Conservation (phyloP, 2,888 invertebrate genomes). For the Parnassius glacialis region DNA sequence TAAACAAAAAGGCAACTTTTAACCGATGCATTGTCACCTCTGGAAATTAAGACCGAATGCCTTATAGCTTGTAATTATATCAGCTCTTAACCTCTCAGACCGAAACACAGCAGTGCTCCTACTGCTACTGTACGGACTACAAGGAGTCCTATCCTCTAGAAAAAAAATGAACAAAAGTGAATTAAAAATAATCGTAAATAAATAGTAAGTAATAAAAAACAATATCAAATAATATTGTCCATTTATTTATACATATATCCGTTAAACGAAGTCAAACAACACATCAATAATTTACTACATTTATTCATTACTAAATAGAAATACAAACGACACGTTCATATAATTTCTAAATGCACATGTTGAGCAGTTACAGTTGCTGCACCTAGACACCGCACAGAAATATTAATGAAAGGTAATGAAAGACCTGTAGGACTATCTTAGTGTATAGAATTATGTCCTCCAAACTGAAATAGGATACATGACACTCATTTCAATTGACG, state of each 20-base stretch:
- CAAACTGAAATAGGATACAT: no score
- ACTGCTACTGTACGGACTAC: no score
- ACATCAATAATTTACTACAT: slow-evolving; percentile 41
- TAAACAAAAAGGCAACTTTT: no score
- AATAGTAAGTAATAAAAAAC: slow-evolving; percentile 12
- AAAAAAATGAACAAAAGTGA: not conserved
- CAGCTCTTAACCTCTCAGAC: no score
- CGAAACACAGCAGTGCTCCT: no score
- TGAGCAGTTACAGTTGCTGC: slow-evolving; percentile 35
- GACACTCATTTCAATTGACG: no score
- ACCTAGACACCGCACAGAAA: slow-evolving; percentile 11
- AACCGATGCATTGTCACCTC: no score
- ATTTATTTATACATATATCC: slow-evolving; percentile 24
- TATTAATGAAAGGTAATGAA: not conserved
- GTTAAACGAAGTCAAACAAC: slow-evolving; percentile 29
- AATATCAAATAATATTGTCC: slow-evolving; percentile 10
- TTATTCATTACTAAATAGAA: slow-evolving; percentile 39
- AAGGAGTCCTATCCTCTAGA: no score
- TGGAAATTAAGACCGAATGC: no score
- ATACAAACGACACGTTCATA: slow-evolving; percentile 41
- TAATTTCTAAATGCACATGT: slow-evolving; percentile 39
- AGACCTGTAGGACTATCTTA: not conserved
- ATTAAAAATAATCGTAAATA: slow-evolving; percentile 9
- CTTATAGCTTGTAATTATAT: no score
- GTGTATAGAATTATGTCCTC: no score